These are phyloP conservation scores for Centropus unirufus DNA, from an alignment of 2,113 vertebrate genomes.

Conservation along the genomic window DNA sequence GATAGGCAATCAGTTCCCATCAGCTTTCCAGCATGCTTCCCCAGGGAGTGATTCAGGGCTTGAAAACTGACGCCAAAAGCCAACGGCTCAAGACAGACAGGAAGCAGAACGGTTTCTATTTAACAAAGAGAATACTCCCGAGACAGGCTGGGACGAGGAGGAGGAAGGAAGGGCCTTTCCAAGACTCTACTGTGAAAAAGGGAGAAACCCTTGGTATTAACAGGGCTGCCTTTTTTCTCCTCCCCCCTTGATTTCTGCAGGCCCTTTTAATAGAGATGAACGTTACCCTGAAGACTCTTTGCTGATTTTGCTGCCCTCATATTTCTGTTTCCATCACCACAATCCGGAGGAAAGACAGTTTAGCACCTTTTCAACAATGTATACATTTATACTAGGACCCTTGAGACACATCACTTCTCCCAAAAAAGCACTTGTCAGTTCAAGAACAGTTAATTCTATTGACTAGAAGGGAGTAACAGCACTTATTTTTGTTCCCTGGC, in stretches of 20 bases:
- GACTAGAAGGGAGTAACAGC: background rate
- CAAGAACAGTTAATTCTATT: constrained; percentile 8
- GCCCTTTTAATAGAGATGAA: background rate
- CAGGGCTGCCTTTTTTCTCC: background rate
- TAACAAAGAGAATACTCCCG: background rate
- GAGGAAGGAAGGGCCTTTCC: background rate
- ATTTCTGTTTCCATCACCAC: background rate
- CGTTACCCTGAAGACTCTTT: background rate
- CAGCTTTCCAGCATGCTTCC: background rate
- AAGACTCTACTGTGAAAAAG: background rate
- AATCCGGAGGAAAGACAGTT: background rate
- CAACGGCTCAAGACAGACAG: background rate
- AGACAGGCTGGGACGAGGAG: background rate
- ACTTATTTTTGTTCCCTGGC: background rate
- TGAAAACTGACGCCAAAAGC: background rate
- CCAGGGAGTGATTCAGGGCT: background rate
- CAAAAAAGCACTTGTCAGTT: background rate
- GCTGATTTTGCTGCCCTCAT: background rate
- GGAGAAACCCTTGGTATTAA: background rate
- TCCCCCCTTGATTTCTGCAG: background rate
- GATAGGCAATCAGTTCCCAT: constrained; percentile 8
- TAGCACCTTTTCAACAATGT: background rate
- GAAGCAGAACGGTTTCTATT: constrained; percentile 5
- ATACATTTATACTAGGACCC: background rate
- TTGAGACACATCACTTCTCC: background rate